phyloP scores from a whole-genome alignment of 2,797 vertebrate species.

The Trachurus trachurus region DNA sequence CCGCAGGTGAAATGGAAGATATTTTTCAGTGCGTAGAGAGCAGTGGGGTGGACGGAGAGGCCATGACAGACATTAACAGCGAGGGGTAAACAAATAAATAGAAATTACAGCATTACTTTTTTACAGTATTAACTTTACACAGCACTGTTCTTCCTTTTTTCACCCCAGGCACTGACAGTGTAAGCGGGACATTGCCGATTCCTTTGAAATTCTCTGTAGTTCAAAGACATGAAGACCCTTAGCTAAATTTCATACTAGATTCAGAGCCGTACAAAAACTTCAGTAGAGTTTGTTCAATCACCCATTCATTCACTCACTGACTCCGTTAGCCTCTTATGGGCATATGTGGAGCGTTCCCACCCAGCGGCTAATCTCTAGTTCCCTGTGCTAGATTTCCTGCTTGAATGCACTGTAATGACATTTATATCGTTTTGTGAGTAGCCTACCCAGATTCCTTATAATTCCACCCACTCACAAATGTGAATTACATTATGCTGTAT shows the following conservation, averaged over 20 bases:
- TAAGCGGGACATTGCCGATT: conserved; percentile 35
- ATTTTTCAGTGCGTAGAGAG: conserved; percentile 38
- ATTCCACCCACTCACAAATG: conserved; percentile 77
- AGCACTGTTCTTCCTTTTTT: conserved; percentile 5
- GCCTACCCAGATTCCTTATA: conserved; percentile 76
- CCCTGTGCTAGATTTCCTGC: conserved; percentile 82
- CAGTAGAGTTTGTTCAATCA: conserved; percentile 75
- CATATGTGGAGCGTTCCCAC: conserved; percentile 76
- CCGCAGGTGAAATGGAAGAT: conserved; percentile 49
- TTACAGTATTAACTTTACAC: conserved; percentile 33
- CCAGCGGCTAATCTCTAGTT: conserved; percentile 80
- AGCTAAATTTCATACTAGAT: conserved; percentile 62
- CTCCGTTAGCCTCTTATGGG: conserved; percentile 74
- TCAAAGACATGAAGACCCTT: conserved; percentile 63
- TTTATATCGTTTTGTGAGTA: conserved; percentile 81
- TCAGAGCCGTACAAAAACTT: conserved; percentile 65
- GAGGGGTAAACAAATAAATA: conserved; percentile 37
- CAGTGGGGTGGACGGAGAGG: conserved; percentile 16
- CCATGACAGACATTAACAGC: conserved; percentile 21
- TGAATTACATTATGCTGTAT: conserved; percentile 76
- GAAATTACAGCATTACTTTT: conserved; percentile 41
- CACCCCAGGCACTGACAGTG: conserved; percentile 20
- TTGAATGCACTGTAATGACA: conserved; percentile 85
- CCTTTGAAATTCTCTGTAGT: conserved; percentile 68
- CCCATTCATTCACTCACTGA: conserved; percentile 70